Percentiles rank a stretch among this genome's conserved stretches.
These are phyloP conservation scores for Chrysogorgia sp. DNA, from an alignment of 92 coral and sea anemone species.

Conservation along the genomic window DNA sequence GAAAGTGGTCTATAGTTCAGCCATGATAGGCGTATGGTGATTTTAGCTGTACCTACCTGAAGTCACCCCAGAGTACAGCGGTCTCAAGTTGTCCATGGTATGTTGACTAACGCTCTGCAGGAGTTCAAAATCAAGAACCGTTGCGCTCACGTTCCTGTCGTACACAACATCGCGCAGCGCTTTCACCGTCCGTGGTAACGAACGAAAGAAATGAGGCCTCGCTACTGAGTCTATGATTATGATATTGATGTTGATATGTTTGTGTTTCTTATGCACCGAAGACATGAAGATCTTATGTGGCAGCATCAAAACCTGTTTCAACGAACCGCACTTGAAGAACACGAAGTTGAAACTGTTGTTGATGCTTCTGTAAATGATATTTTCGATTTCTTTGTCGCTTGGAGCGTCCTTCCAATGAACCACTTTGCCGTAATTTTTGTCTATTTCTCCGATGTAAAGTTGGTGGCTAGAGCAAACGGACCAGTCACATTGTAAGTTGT, in stretches of 20 bases:
- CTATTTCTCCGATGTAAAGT: slow-evolving; percentile 39
- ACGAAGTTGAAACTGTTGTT: slow-evolving; percentile 50
- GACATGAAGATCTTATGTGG: slow-evolving; percentile 41
- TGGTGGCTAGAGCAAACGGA: slow-evolving; percentile 16
- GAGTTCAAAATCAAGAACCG: slow-evolving; percentile 68
- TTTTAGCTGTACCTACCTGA: slow-evolving; percentile 46
- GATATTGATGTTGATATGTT: slow-evolving; percentile 54
- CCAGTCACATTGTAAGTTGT: slow-evolving; percentile 31
- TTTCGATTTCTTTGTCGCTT: slow-evolving; percentile 6
- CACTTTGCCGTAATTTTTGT: slow-evolving; percentile 24
- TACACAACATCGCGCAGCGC: slow-evolving; percentile 59
- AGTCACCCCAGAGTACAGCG: slow-evolving; percentile 65
- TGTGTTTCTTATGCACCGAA: background rate
- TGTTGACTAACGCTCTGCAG: slow-evolving; percentile 71
- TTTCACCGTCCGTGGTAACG: slow-evolving; percentile 54
- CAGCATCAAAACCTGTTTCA: slow-evolving; percentile 51
- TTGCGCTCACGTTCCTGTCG: slow-evolving; percentile 45
- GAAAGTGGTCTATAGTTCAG: too few relatives aligned
- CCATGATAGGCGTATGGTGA: too few relatives aligned
- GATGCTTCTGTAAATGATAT: slow-evolving; percentile 22
- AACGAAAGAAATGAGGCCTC: slow-evolving; percentile 72
- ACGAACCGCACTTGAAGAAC: slow-evolving; percentile 51
- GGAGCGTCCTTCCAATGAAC: slow-evolving; percentile 20
- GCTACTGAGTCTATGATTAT: slow-evolving; percentile 68
- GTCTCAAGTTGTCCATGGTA: slow-evolving; percentile 74